phyloP scores from a whole-genome alignment of 2,888 invertebrate genomes.

The Lasioglossum oenotherae region DNA sequence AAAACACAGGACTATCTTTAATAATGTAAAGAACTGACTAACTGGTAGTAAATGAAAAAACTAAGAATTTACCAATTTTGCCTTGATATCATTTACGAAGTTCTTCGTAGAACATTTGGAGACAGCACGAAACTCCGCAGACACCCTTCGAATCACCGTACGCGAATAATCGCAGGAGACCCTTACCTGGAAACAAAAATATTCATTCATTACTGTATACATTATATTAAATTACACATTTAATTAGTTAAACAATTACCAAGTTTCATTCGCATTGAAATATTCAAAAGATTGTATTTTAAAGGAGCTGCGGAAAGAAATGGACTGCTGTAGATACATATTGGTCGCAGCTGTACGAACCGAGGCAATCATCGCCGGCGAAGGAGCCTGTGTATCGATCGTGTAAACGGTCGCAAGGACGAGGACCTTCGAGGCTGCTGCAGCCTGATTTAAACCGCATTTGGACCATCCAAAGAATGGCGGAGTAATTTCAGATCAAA shows the following conservation, averaged over 20 bases:
- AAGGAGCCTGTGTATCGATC: slow-evolving; percentile 30
- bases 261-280: neutral
- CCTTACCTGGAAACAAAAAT: slow-evolving; percentile 5
- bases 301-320: neutral
- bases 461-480: slow-evolving; percentile 44
- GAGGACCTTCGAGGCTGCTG: neutral
- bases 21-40: no score
- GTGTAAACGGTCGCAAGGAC: neutral
- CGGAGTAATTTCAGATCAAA: slow-evolving; percentile 43
- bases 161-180: neutral
- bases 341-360: neutral
- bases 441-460: slow-evolving; percentile 20
- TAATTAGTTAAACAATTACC: neutral
- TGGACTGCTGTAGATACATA: neutral
- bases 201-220: neutral
- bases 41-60: no score
- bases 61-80: neutral
- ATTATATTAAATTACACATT: neutral
- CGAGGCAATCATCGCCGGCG: neutral
- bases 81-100: neutral
- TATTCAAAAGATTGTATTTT: neutral
- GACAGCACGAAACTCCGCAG: no score
- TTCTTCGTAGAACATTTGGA: neutral
- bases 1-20: neutral
- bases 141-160: no score